Evolutionary conservation across 2,888 invertebrate genomes (phyloP).

Genomic region (Andrena trimmerana): DNA sequence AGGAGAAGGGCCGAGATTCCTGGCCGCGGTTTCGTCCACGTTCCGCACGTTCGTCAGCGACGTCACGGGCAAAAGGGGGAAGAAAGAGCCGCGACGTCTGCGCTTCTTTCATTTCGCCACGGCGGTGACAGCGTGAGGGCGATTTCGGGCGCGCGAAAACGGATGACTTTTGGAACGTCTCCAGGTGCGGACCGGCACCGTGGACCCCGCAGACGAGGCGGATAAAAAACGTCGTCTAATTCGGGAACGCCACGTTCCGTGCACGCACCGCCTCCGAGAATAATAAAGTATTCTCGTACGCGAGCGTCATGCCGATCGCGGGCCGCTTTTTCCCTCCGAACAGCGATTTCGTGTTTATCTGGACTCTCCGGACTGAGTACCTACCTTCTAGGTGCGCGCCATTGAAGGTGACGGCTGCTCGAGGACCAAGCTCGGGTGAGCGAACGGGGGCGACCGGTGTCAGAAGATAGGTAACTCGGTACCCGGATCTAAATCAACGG

Average conservation of each 20-base stretch:
- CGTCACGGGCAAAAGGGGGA: slow-evolving; percentile 22
- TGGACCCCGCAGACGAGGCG: slow-evolving; percentile 18
- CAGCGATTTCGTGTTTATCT: not conserved
- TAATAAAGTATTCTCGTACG: slow-evolving; percentile 69
- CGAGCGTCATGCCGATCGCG: slow-evolving; percentile 44
- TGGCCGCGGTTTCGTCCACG: slow-evolving; percentile 12
- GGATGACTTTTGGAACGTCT: slow-evolving; percentile 72
- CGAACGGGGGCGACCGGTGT: too few relatives aligned
- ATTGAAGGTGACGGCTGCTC: too few relatives aligned
- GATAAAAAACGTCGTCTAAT: slow-evolving; percentile 63
- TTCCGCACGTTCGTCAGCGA: slow-evolving; percentile 40
- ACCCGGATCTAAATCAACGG: too few relatives aligned
- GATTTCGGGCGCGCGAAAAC: slow-evolving; percentile 60
- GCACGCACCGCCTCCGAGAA: slow-evolving; percentile 61
- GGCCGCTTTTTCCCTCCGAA: not conserved
- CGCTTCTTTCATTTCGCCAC: slow-evolving; percentile 52
- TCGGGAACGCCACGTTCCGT: slow-evolving; percentile 60
- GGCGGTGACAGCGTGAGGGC: slow-evolving; percentile 60
- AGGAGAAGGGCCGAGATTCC: slow-evolving; percentile 13
- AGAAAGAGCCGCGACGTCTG: slow-evolving; percentile 19
- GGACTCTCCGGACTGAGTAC: too few relatives aligned
- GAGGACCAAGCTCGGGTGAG: too few relatives aligned
- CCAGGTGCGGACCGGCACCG: slow-evolving; percentile 66
- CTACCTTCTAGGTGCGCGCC: too few relatives aligned
- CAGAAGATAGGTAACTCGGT: too few relatives aligned